Evolutionary conservation across 2,797 vertebrate genomes (phyloP), one percentile per base, ranked within the genome.

Genomic region (Epinephelus awoara): DNA sequence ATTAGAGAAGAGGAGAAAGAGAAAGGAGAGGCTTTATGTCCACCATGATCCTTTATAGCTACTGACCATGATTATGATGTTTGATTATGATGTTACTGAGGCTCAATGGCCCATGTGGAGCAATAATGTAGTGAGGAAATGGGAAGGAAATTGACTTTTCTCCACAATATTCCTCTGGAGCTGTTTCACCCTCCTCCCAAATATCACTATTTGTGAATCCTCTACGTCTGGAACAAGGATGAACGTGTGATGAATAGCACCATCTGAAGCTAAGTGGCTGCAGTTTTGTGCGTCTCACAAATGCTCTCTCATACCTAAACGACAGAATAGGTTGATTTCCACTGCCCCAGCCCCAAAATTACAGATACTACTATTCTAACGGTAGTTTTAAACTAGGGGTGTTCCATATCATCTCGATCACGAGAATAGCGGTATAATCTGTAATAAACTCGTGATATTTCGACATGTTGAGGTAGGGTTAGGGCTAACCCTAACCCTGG

Each of bases 71-170:
- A 58, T 73, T 25, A 73, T 34, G 25, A 50, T 79, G 63, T 59
- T 66, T 67, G 66, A 77, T 77, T 55, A 38, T 80, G 71, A 81
- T 78, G 75, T 68, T 50, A 52, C 46, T 10, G 11, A 25, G 72
- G 51, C 52, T 78, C 74, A 56, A 34, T 58, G 67, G 69, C 46
- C 63, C 57, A 13, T 77, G 74, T 70, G 17, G 57, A 5, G 5
- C 23, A 70, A 14, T 73, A 59, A 78, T 75, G 63, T 50, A 14
- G 46, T 58, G n/a, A 75, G 61, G 34, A 17, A 76, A 76, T 77
- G 47, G 18, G 38, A 50, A 62, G 44, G 14, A 52, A 66, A 67
- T 40, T 59, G 66, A n/a, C 15, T 72, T 65, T 75, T 57, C 34
- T 42, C 27, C 38, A 57, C 47, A 57, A 23, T 58, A 50, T 12